Conservation (phyloP, 2,113 vertebrate species). For the Pelecanoides urinatrix region DNA sequence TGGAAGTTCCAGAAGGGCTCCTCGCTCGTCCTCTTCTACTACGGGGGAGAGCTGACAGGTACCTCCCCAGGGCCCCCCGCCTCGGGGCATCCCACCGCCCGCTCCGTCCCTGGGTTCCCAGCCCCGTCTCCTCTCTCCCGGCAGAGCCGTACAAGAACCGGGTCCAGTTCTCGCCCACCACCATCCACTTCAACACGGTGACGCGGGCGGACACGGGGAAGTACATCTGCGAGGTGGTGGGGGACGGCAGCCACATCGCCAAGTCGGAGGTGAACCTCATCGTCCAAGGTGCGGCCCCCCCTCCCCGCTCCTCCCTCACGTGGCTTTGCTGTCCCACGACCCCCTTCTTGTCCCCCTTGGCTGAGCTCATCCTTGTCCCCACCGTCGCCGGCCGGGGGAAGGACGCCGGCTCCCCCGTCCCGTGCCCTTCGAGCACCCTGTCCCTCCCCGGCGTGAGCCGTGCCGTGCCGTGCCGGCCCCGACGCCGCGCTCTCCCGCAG, state of each 20-base stretch:
- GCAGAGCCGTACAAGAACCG: constrained; percentile 51
- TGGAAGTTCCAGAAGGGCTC: constrained; percentile 69
- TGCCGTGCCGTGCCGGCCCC: neutral
- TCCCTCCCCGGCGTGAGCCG: neutral
- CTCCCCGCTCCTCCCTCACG: fast-evolving
- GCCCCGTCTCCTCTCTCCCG: neutral
- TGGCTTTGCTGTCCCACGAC: neutral
- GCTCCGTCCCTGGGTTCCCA: neutral
- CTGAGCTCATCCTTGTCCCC: neutral
- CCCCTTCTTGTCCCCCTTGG: neutral
- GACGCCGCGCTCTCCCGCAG: neutral
- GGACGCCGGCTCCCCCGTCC: neutral
- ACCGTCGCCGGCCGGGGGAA: fast-evolving
- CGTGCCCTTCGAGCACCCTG: neutral
- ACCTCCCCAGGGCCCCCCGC: neutral
- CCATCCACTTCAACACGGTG: constrained; percentile 35
- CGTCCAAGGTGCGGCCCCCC: constrained; percentile 48
- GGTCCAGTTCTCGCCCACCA: neutral
- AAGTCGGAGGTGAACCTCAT: constrained; percentile 43
- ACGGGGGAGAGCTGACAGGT: constrained; percentile 55
- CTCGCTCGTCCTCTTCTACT: constrained; percentile 45
- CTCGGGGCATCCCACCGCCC: too few relatives aligned
- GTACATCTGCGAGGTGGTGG: constrained; percentile 70
- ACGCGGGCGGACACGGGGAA: constrained; percentile 59
- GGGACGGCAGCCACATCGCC: neutral